A percentile compares a stretch with the other conserved stretches of the same genome.
Evolutionary conservation across 2,113 vertebrate genomes (phyloP).

Genomic region (Gorilla gorilla): DNA sequence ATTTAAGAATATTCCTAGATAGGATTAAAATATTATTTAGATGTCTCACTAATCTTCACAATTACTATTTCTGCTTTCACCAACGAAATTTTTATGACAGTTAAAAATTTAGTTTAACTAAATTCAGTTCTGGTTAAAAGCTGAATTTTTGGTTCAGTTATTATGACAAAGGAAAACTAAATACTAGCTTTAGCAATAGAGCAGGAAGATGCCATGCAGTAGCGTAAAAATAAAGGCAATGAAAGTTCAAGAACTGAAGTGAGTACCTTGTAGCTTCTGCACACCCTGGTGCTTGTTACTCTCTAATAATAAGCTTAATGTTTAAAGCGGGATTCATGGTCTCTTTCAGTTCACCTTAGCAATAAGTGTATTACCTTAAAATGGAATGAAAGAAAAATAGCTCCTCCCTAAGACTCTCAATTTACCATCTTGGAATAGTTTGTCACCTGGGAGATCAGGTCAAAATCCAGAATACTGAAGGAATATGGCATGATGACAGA

Average conservation of each 20-base stretch:
- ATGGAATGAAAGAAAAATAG: not conserved
- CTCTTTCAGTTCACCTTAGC: slow-evolving; percentile 20
- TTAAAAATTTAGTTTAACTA: too few species aligned
- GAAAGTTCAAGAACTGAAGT: not conserved
- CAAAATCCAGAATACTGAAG: not conserved
- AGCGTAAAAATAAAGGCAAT: not conserved
- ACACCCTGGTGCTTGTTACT: not conserved
- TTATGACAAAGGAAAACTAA: not conserved
- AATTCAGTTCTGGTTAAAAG: too few species aligned
- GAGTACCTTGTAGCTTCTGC: not conserved
- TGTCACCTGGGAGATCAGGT: not conserved
- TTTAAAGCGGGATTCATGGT: not conserved
- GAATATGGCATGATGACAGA: not conserved
- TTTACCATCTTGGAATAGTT: not conserved
- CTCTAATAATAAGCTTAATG: not conserved
- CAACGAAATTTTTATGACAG: not conserved
- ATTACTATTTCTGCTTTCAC: not conserved
- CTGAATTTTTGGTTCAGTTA: not conserved
- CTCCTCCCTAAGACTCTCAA: not conserved
- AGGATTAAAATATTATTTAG: slow-evolving; percentile 25
- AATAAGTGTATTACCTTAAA: slow-evolving; percentile 23
- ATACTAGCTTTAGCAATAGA: not conserved
- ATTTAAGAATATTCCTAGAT: not conserved
- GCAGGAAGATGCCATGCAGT: not conserved
- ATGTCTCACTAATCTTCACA: not conserved